These are phyloP conservation scores for Scrobipalpa costella DNA, from an alignment of 2,888 invertebrate genomes.

Conservation along the genomic window DNA sequence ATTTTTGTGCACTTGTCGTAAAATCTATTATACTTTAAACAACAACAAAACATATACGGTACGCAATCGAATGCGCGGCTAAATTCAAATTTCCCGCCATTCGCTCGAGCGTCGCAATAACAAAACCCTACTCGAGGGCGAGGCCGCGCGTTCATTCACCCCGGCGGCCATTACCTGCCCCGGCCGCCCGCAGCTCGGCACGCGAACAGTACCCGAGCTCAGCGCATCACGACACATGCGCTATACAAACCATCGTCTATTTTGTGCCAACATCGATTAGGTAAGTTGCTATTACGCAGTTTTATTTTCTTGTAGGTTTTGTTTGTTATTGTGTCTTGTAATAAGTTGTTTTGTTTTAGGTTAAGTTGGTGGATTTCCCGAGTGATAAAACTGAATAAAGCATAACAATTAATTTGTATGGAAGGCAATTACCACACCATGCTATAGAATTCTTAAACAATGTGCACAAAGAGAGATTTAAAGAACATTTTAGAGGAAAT, in stretches of 20 bases:
- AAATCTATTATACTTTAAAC: background rate
- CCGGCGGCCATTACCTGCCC: slow-evolving; percentile 27
- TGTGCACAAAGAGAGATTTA: slow-evolving; percentile 37
- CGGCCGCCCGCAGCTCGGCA: slow-evolving; percentile 1
- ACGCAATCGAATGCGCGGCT: slow-evolving; percentile 14
- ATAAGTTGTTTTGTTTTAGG: slow-evolving; percentile 17
- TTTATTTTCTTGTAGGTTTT: slow-evolving; percentile 14
- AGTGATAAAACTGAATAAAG: background rate
- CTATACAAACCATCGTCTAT: slow-evolving; percentile 24
- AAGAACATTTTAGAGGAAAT: slow-evolving; percentile 39
- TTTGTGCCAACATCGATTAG: slow-evolving; percentile 29
- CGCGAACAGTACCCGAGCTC: slow-evolving; percentile 36
- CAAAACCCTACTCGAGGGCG: slow-evolving; percentile 30
- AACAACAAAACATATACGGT: background rate
- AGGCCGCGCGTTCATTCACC: slow-evolving; percentile 32
- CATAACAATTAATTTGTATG: slow-evolving; percentile 6
- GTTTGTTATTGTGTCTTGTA: slow-evolving; percentile 24
- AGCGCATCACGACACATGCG: slow-evolving; percentile 39
- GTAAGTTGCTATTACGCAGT: slow-evolving; percentile 6
- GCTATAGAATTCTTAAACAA: slow-evolving; percentile 22
- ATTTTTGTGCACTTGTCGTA: too few relatives aligned
- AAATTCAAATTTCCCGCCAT: slow-evolving; percentile 31
- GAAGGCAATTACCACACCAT: background rate
- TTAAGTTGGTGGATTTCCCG: slow-evolving; percentile 5
- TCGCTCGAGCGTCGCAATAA: slow-evolving; percentile 30